Conservation (phyloP, 2,888 invertebrate species). For the Eilema griseolum region DNA sequence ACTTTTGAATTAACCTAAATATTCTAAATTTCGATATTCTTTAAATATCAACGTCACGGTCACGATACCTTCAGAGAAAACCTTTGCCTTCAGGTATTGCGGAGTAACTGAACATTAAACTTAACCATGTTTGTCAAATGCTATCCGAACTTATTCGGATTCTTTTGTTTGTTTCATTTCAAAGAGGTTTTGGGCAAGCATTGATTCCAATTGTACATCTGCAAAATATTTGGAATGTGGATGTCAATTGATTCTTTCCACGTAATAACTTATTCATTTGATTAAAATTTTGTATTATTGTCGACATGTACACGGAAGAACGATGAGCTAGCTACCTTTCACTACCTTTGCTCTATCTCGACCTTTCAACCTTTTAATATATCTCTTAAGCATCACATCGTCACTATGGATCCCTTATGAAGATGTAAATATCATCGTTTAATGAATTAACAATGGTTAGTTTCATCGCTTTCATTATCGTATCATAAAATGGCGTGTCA, state of each 20-base stretch:
- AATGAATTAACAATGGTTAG: conserved; percentile 1
- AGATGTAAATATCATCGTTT: background rate
- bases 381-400: conserved; percentile 16
- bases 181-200: too few relatives aligned
- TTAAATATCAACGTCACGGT: too few relatives aligned
- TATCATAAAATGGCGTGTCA: background rate
- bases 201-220: background rate
- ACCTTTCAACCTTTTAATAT: conserved; percentile 30
- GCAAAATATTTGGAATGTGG: background rate
- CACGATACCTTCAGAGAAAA: too few relatives aligned
- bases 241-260: background rate
- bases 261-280: background rate
- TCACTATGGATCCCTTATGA: conserved; percentile 26
- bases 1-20: too few relatives aligned
- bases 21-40: too few relatives aligned
- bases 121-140: too few relatives aligned
- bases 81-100: too few relatives aligned
- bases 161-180: too few relatives aligned
- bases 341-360: conserved; percentile 41
- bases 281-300: conserved; percentile 37
- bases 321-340: conserved; percentile 48
- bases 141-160: too few relatives aligned
- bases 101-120: too few relatives aligned
- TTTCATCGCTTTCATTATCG: background rate
- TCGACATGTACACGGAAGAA: conserved; percentile 42